Evolutionary conservation across 2,797 vertebrate species (phyloP), one percentile per base, ranked within the genome.

Genomic region (Pygocentrus nattereri): DNA sequence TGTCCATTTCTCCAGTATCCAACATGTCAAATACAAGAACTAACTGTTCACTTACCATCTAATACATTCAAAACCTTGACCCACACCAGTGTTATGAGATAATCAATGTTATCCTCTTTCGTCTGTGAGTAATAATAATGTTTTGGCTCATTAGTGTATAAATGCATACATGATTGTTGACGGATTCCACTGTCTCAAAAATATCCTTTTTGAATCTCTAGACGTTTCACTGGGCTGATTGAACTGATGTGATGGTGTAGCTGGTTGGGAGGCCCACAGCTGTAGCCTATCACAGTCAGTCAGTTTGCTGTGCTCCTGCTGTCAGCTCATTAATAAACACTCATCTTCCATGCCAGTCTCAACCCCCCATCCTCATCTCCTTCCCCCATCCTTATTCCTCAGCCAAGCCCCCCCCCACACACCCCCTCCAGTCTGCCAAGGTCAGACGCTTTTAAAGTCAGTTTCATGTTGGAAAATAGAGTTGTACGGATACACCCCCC

Each of bases 291-390:
- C n/a, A n/a, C 54, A 58, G 52, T 84, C 76, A 84, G 79, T 82
- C 80, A 84, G 52, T 79, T 76, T 70, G 65, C 68, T 84, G 79
- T 69, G 72, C 76, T 76, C 67, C 62, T 77, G 74, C 65, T 82
- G 80, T 84, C 80, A 80, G 80, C 62, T 84, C 82, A 84, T 84
- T 86, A 86, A 86, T 84, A 86, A 74, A 82, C 58, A 12, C 61
- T 82, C 21, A 21, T 73, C 27, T 64, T 84, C 41, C 58, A 23
- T 82, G 68, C 68, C 50, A 80, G 83, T 79, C 65, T 78, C 62
- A 62, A 23, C 56, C 3, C 62, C 67, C 80, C 61, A 50, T 67
- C 78, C 78, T 75, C 56, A 64, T 44, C 76, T 59, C 47, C 13
- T 27, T 30, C 19, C 38, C 30, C 78, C 21, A 44, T 3, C 7